Percentiles rank a stretch among this genome's conserved stretches.
These are phyloP conservation scores for Platyura marginata DNA, from an alignment of 1,140 invertebrate genomes.

Conservation along the genomic window DNA sequence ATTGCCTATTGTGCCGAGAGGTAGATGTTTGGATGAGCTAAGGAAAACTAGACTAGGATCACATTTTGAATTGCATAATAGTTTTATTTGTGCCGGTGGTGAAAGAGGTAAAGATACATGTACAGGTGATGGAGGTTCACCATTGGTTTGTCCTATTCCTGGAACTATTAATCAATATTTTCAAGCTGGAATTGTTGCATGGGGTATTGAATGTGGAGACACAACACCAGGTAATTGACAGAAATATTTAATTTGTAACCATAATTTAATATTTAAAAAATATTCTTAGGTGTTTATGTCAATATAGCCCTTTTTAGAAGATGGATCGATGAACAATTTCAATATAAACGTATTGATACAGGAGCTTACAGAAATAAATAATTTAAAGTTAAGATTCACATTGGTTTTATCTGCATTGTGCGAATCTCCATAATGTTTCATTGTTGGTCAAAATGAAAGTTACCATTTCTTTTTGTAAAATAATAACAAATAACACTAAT, in stretches of 20 bases:
- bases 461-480: too few relatives aligned
- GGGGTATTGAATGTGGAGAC: constrained; percentile 17
- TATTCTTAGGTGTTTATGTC: constrained; percentile 12
- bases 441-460: too few relatives aligned
- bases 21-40: constrained; percentile 30
- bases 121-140: constrained; percentile 37
- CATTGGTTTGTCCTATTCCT: constrained; percentile 40
- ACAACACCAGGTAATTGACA: not conserved
- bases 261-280: not conserved
- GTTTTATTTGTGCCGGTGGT: constrained; percentile 48
- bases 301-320: constrained; percentile 15
- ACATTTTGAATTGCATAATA: constrained; percentile 31
- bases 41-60: constrained; percentile 33
- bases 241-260: not conserved
- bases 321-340: constrained; percentile 18
- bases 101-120: constrained; percentile 38
- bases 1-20: constrained; percentile 31
- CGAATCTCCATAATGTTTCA: too few relatives aligned
- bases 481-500: too few relatives aligned
- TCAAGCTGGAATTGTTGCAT: constrained; percentile 46
- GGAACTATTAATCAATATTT: constrained; percentile 29
- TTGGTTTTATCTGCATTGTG: too few relatives aligned
- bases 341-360: constrained; percentile 6
- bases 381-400: too few relatives aligned
- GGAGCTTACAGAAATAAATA: too few relatives aligned